These are phyloP conservation scores for Macrosoma leucophasiata DNA, from an alignment of 2,888 invertebrate species.

Conservation along the genomic window DNA sequence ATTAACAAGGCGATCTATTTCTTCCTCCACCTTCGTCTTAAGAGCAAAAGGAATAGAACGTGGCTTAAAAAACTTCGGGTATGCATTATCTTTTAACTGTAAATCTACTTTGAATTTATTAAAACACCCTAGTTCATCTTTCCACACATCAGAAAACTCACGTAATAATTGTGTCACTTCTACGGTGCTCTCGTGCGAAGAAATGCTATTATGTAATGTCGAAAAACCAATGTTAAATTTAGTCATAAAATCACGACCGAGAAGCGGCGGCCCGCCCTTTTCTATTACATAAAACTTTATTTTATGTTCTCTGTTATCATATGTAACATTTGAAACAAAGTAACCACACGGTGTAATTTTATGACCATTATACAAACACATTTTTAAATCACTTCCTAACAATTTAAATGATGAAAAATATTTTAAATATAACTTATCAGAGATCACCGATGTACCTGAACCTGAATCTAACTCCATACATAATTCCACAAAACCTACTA, in stretches of 20 bases:
- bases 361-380: conserved; percentile 26
- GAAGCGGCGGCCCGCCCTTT: too few species aligned
- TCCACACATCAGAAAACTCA: too few species aligned
- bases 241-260: too few species aligned
- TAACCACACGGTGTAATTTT: conserved; percentile 19
- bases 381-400: conserved; percentile 15
- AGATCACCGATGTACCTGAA: conserved; percentile 4
- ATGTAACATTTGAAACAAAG: too few species aligned
- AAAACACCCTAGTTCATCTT: conserved; percentile 7
- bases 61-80: conserved; percentile 21
- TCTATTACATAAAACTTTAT: too few species aligned
- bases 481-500: too few species aligned
- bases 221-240: too few species aligned
- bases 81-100: conserved; percentile 16
- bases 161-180: conserved; percentile 1
- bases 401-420: background rate
- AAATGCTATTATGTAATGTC: background rate
- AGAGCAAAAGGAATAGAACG: conserved; percentile 17
- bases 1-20: conserved; percentile 10
- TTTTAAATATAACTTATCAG: conserved; percentile 1
- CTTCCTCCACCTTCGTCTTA: conserved; percentile 15
- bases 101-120: conserved; percentile 18
- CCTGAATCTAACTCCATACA: conserved; percentile 10
- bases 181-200: background rate
- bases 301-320: too few species aligned